Evolutionary conservation across 2,888 invertebrate genomes (phyloP).

Genomic region (Chaetoderma sp.): DNA sequence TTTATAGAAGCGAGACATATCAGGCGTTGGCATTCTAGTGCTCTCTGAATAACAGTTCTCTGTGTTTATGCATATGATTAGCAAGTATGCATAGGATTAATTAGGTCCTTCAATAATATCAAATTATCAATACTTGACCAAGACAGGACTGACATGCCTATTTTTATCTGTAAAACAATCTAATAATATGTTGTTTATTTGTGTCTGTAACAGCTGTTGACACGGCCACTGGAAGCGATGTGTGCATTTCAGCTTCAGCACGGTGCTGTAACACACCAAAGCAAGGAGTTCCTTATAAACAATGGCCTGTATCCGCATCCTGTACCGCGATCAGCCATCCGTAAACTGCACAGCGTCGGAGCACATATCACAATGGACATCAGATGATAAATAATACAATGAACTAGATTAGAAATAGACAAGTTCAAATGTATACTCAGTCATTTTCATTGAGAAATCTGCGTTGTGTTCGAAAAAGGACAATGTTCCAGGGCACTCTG

Average conservation of each 20-base stretch:
- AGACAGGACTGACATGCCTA: too few relatives aligned
- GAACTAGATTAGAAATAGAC: too few relatives aligned
- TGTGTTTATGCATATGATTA: not conserved
- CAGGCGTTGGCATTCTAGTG: not conserved
- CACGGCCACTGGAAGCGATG: slow-evolving; percentile 84
- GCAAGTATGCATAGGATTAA: not conserved
- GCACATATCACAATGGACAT: too few relatives aligned
- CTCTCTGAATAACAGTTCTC: not conserved
- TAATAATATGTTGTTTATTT: not conserved
- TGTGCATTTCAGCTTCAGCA: slow-evolving; percentile 89
- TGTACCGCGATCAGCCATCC: slow-evolving; percentile 42
- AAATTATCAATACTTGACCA: not conserved
- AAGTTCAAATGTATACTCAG: too few relatives aligned
- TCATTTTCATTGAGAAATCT: too few relatives aligned
- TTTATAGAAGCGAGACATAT: too few relatives aligned
- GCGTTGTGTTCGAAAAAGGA: too few relatives aligned
- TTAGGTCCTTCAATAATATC: not conserved
- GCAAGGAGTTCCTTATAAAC: slow-evolving; percentile 85
- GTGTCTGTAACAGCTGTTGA: slow-evolving; percentile 71
- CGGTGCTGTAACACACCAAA: slow-evolving; percentile 93
- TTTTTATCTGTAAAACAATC: too few relatives aligned
- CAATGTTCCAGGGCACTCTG: too few relatives aligned
- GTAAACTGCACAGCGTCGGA: slow-evolving; percentile 38
- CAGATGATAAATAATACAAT: too few relatives aligned
- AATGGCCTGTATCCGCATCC: slow-evolving; percentile 67